phyloP scores from a whole-genome alignment of 2,113 vertebrate genomes.

The Marmota monax region DNA sequence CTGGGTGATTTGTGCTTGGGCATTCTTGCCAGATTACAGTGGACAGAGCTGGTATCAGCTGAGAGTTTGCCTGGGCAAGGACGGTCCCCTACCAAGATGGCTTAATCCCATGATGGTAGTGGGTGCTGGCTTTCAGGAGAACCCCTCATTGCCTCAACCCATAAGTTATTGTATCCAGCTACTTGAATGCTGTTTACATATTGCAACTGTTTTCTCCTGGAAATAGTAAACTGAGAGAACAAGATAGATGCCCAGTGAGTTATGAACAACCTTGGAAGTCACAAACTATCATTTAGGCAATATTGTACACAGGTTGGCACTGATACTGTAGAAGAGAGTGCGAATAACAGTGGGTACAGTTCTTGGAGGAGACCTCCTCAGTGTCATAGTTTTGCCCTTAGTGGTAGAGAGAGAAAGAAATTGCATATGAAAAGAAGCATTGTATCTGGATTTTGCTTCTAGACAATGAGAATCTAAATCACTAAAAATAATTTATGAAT shows the following conservation, averaged over 20 bases:
- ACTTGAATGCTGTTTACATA: neutral
- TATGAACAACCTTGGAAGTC: neutral
- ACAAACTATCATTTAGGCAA: neutral
- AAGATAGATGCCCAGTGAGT: neutral
- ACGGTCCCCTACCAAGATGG: neutral
- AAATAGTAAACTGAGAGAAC: neutral
- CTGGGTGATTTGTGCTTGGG: neutral
- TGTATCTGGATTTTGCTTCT: neutral
- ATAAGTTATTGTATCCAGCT: neutral
- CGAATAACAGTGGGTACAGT: neutral
- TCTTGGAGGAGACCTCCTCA: neutral
- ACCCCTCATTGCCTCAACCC: neutral
- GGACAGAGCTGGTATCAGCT: neutral
- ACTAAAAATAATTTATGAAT: constrained; percentile 35
- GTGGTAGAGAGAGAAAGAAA: neutral
- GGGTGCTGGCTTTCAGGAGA: neutral
- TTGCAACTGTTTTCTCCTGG: neutral
- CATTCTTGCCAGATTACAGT: neutral
- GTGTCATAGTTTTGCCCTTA: neutral
- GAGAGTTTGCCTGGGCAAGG: neutral
- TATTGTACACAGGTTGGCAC: neutral
- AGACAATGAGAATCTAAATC: neutral
- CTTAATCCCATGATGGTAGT: neutral
- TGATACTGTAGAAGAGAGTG: neutral
- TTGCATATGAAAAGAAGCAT: neutral